Base-by-base conservation (phyloP, 2,797 vertebrate genomes). In the Enteromius mattozi region DNA sequence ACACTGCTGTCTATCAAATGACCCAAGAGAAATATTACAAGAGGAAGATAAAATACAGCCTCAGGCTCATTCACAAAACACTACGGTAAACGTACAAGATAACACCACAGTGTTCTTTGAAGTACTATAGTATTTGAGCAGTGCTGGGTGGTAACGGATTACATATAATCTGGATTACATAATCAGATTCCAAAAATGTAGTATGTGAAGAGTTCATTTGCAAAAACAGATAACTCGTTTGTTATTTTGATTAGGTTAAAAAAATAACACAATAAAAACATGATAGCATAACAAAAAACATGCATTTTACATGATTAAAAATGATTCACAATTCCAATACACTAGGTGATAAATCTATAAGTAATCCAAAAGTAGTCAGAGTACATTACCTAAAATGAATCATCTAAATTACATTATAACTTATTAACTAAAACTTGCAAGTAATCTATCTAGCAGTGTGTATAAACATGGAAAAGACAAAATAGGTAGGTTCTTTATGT, bases 1-100 rank as follows among this genome's bases (percentile, higher is more conserved):
- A 35, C 40, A 65, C 77, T 45, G 14, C 61, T 69, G 75, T 35
- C 51, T 56, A 13, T 40, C 54, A 59, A 77, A 37, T 40, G 33
- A 59, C 75, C 71, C 45, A 27, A 19, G 47, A 33, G 69, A 71
- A 71, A 71, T 47, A 69, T 40, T 40, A 69, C 74, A 76, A 24
- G 10, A 13, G 4, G 35, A 77, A 27, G 75, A 59, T 59, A 4
- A 61, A 42, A 27, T 42, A 40, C 13, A 4, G 3, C 51, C 13
- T 59, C 74, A 19, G 75, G n/a, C 14, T 61, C n/a, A 77, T 77
- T 61, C 17, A 42, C 35, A 40, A 42, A 59, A 24, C 42, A 27
- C 42, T 27, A 49, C 1, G 27, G 35, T 66, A 47, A 63, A 65
- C 17, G 12, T 40, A 80, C 3, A n/a, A 14, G 10, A 1, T 3